These are phyloP conservation scores for Phalloptychus januarius DNA, from an alignment of 2,797 vertebrate genomes.

Conservation along the genomic window DNA sequence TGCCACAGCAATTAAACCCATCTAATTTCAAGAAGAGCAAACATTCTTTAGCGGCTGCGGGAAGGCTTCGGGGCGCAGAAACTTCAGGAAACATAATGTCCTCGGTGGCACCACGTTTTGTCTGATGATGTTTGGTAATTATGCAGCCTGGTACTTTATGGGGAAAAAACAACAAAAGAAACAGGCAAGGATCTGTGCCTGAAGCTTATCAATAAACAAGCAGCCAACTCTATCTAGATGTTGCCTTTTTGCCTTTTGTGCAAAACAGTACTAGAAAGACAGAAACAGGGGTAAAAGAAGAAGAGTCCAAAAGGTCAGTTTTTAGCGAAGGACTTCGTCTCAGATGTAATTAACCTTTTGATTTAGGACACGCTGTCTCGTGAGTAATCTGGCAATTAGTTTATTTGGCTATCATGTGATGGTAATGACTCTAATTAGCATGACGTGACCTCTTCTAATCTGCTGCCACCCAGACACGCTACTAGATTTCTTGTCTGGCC, in stretches of 20 bases:
- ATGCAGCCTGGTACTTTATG: constrained; percentile 91
- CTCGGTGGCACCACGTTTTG: constrained; percentile 90
- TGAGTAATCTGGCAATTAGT: constrained; percentile 83
- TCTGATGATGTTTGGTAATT: constrained; percentile 99
- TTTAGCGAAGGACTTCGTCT: constrained; percentile 81
- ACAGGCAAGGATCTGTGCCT: constrained; percentile 92
- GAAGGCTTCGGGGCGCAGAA: constrained; percentile 94
- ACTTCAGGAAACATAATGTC: constrained; percentile 85
- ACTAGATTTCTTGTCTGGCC: constrained; percentile 51
- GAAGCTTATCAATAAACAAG: constrained; percentile 92
- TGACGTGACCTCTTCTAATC: constrained; percentile 81
- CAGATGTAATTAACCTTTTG: constrained; percentile 86
- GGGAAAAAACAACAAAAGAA: constrained; percentile 83
- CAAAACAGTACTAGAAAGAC: constrained; percentile 40
- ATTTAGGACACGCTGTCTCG: constrained; percentile 72
- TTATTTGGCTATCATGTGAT: constrained; percentile 81
- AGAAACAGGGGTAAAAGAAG: constrained; percentile 37
- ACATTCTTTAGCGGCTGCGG: constrained; percentile 94
- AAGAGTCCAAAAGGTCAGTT: constrained; percentile 78
- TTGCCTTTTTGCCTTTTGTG: constrained; percentile 75
- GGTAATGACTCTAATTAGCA: constrained; percentile 82
- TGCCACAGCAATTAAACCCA: constrained; percentile 98
- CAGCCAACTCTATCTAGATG: constrained; percentile 87
- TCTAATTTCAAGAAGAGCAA: constrained; percentile 99
- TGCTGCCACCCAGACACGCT: constrained; percentile 67